Evolutionary conservation across 2,797 vertebrate species (phyloP).

Genomic region (Melanotaenia trifasciata): DNA sequence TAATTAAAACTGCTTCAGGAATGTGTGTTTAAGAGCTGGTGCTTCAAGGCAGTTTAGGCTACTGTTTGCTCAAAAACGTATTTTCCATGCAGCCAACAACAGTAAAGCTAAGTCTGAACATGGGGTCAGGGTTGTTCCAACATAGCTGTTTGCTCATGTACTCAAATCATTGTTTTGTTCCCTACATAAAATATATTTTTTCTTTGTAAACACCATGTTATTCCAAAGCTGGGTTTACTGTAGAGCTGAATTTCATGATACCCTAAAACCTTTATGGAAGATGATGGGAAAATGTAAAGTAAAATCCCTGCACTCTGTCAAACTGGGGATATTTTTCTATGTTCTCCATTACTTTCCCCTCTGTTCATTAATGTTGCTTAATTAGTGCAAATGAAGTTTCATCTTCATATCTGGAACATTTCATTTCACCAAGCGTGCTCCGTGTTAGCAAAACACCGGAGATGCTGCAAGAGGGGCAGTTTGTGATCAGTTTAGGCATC

Average conservation of each 20-base stretch:
- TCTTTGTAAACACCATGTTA: too few relatives aligned
- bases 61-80: background rate
- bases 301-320: background rate
- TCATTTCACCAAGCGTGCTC: conserved; percentile 28
- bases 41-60: background rate
- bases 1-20: background rate
- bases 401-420: conserved; percentile 53
- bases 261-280: background rate
- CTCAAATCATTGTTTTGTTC: too few relatives aligned
- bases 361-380: conserved; percentile 59
- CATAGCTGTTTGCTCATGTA: too few relatives aligned
- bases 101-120: background rate
- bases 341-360: conserved; percentile 29
- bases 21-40: background rate
- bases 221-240: too few relatives aligned
- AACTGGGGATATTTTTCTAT: conserved; percentile 31
- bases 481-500: conserved; percentile 63
- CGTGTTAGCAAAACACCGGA: conserved; percentile 12
- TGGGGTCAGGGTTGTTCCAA: too few relatives aligned
- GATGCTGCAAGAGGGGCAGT: conserved; percentile 35
- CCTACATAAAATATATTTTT: too few relatives aligned
- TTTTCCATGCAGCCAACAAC: background rate
- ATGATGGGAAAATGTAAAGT: background rate
- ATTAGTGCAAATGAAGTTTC: conserved; percentile 58
- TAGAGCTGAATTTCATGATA: background rate